These are phyloP conservation scores for Dilophus febrilis DNA, from an alignment of 2,888 invertebrate genomes.

Conservation along the genomic window DNA sequence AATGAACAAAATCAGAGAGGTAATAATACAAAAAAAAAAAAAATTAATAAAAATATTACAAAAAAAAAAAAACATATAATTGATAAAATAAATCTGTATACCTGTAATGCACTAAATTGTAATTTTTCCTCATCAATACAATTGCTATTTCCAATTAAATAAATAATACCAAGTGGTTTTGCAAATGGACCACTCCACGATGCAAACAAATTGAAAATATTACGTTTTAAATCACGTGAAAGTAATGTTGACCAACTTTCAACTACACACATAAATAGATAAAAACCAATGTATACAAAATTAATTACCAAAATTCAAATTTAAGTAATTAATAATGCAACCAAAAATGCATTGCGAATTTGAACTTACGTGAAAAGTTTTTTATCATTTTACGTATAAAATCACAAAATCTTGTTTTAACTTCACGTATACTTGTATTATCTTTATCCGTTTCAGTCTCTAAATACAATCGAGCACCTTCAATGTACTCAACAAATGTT, in stretches of 20 bases:
- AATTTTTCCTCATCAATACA: constrained; percentile 38
- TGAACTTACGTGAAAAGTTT: constrained; percentile 68
- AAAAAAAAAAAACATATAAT: constrained; percentile 2
- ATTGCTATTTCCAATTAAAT: constrained; percentile 16
- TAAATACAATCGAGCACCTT: constrained; percentile 78
- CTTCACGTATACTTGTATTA: constrained; percentile 68
- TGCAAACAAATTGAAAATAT: constrained; percentile 80
- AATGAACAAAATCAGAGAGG: too few relatives aligned
- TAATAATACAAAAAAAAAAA: constrained; percentile 3
- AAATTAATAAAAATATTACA: not conserved
- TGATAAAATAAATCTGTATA: constrained; percentile 13
- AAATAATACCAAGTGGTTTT: constrained; percentile 38
- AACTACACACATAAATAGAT: constrained; percentile 39
- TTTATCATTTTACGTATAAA: constrained; percentile 87
- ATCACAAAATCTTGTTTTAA: constrained; percentile 84
- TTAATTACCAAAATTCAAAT: not conserved
- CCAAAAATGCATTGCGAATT: not conserved
- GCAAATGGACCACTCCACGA: constrained; percentile 87
- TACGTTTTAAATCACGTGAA: constrained; percentile 70
- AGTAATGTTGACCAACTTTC: constrained; percentile 72
- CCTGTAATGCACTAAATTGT: constrained; percentile 43
- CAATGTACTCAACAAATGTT: constrained; percentile 60
- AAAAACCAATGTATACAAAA: not conserved
- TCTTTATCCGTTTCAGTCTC: constrained; percentile 92
- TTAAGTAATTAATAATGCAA: not conserved